Conservation (phyloP, 2,797 vertebrate species). For the Enteromius thamalakanensis region DNA sequence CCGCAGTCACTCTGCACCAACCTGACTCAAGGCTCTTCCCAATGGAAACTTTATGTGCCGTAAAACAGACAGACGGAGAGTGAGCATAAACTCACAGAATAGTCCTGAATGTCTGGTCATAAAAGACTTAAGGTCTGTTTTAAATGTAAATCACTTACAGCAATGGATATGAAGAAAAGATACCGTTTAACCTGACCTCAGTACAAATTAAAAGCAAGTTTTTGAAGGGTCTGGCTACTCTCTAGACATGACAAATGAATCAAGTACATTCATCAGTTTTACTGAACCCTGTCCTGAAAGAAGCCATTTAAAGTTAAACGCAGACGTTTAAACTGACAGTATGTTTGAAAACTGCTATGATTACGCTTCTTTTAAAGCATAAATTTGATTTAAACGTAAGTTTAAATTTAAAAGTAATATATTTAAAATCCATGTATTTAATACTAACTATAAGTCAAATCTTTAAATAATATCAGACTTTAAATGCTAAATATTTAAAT, state of each 20-base stretch:
- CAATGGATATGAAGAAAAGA: background rate
- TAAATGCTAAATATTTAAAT: no score
- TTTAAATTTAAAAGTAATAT: no score
- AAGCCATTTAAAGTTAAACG: background rate
- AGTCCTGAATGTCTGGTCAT: slow-evolving; percentile 12
- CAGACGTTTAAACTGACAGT: background rate
- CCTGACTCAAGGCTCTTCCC: slow-evolving; percentile 47
- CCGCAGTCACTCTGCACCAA: slow-evolving; percentile 18
- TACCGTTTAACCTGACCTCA: background rate
- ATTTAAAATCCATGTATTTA: no score
- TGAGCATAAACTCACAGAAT: slow-evolving; percentile 15
- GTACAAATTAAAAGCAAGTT: background rate
- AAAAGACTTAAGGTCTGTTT: slow-evolving; percentile 12
- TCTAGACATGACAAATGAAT: background rate
- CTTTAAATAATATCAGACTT: no score
- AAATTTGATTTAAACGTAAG: background rate
- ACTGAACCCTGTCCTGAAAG: background rate
- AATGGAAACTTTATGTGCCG: slow-evolving; percentile 51
- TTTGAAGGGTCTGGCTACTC: background rate
- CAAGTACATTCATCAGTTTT: background rate
- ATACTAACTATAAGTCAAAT: no score
- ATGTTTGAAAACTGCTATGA: background rate
- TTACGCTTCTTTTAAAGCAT: background rate
- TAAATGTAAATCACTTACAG: background rate
- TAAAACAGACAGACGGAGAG: slow-evolving; percentile 48